These are phyloP conservation scores for Drosophila austrosaltans DNA, from an alignment of 2,888 invertebrate species.

Conservation along the genomic window DNA sequence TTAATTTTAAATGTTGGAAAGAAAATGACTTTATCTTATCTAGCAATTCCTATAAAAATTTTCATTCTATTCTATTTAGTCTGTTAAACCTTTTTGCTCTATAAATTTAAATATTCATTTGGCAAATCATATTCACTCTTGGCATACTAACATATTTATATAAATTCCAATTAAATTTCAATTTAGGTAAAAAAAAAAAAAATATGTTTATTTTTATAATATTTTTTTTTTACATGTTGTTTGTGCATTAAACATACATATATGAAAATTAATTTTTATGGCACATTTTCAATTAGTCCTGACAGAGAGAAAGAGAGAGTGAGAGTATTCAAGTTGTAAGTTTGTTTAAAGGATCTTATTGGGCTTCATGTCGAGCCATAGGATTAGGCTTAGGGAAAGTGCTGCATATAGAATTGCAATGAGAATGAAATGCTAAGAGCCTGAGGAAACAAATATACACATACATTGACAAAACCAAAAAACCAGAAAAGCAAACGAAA, in stretches of 20 bases:
- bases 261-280: slow-evolving; percentile 40
- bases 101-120: slow-evolving; percentile 14
- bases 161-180: slow-evolving; percentile 46
- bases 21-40: too few relatives aligned
- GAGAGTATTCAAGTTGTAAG: slow-evolving; percentile 10
- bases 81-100: background rate
- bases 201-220: background rate
- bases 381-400: slow-evolving; percentile 6
- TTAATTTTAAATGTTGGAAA: too few relatives aligned
- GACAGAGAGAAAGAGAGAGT: background rate
- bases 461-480: slow-evolving; percentile 10
- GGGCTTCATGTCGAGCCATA: background rate
- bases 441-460: background rate
- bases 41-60: too few relatives aligned
- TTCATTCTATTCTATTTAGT: too few relatives aligned
- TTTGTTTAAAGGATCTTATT: background rate
- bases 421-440: slow-evolving; percentile 1
- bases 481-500: background rate
- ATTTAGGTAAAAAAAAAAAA: slow-evolving; percentile 13
- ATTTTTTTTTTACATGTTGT: background rate
- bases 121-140: slow-evolving; percentile 9
- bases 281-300: slow-evolving; percentile 44
- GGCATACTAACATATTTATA: slow-evolving; percentile 22
- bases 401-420: slow-evolving; percentile 10
- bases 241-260: slow-evolving; percentile 38